Percentiles rank a stretch among this genome's conserved stretches.
These are phyloP conservation scores for Tauraco hartlaubi DNA, from an alignment of 2,797 vertebrate genomes.

Conservation along the genomic window DNA sequence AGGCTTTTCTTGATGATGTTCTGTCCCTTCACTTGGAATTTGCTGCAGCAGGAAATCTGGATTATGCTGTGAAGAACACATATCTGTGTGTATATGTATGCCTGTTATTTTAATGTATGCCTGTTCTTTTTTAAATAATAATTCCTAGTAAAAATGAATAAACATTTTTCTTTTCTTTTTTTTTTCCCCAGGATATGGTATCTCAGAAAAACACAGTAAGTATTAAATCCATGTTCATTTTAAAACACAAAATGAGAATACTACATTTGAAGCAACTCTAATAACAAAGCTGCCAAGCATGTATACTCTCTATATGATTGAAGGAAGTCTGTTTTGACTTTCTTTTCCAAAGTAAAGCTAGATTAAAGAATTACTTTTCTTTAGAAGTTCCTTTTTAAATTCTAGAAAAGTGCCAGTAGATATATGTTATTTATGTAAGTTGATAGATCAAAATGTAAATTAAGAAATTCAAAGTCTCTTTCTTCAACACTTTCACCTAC, in stretches of 20 bases:
- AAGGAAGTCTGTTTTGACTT: neutral
- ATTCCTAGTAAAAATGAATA: neutral
- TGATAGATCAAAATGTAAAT: neutral
- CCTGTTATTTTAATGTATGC: neutral
- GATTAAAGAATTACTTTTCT: neutral
- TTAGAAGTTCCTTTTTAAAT: neutral
- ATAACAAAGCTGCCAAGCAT: neutral
- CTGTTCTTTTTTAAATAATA: neutral
- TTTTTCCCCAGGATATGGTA: constrained; percentile 89
- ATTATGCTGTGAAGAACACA: neutral
- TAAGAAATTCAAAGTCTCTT: neutral
- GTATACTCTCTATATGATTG: neutral
- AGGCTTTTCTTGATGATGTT: neutral
- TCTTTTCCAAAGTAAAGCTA: neutral
- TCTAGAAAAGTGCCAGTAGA: neutral
- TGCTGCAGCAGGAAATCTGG: neutral
- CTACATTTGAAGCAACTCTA: neutral
- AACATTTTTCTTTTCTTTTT: constrained; percentile 21
- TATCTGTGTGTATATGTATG: neutral
- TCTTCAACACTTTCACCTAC: neutral
- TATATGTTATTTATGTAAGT: neutral
- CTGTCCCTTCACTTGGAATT: neutral
- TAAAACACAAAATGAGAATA: neutral
- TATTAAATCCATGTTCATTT: constrained; percentile 73
- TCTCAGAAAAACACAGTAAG: constrained; percentile 97